A percentile compares a stretch with the other conserved stretches of the same genome.
Conservation (phyloP, 2,888 invertebrate genomes). For the Caenorhabditis sp. region DNA sequence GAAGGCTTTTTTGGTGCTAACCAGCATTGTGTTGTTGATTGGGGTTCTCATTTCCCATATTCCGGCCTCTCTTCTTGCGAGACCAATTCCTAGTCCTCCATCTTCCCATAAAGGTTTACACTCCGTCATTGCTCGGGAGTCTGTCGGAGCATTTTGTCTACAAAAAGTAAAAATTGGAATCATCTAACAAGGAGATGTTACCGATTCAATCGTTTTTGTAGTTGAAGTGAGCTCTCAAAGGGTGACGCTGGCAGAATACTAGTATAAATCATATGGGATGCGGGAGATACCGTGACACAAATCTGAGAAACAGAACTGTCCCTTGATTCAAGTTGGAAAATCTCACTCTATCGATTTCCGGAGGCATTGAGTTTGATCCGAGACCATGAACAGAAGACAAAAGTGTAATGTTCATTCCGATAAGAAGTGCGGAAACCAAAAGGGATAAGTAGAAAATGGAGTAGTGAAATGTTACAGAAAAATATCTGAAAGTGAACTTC, state of each 20-base stretch:
- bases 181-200: neutral
- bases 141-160: conserved; percentile 57
- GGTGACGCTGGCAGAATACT: conserved; percentile 58
- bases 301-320: conserved; percentile 43
- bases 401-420: conserved; percentile 76
- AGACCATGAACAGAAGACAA: conserved; percentile 80
- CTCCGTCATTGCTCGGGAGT: conserved; percentile 56
- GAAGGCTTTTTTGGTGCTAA: conserved; percentile 17
- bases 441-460: conserved; percentile 76
- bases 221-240: conserved; percentile 42
- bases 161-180: neutral
- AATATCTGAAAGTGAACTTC: conserved; percentile 72
- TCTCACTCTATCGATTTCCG: conserved; percentile 78
- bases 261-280: conserved; percentile 53
- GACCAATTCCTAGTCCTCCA: conserved; percentile 72
- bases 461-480: conserved; percentile 78
- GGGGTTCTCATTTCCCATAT: conserved; percentile 79
- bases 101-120: conserved; percentile 82
- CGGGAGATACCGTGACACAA: conserved; percentile 67
- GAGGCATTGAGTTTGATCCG: conserved; percentile 79
- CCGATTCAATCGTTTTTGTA: conserved; percentile 43
- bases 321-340: neutral
- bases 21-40: conserved; percentile 64
- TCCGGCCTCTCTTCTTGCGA: conserved; percentile 71
- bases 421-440: conserved; percentile 62